Evolutionary conservation across 1,140 invertebrate species (phyloP), one percentile per base, ranked within the genome.

Genomic region (Macrocentrus cingulum): DNA sequence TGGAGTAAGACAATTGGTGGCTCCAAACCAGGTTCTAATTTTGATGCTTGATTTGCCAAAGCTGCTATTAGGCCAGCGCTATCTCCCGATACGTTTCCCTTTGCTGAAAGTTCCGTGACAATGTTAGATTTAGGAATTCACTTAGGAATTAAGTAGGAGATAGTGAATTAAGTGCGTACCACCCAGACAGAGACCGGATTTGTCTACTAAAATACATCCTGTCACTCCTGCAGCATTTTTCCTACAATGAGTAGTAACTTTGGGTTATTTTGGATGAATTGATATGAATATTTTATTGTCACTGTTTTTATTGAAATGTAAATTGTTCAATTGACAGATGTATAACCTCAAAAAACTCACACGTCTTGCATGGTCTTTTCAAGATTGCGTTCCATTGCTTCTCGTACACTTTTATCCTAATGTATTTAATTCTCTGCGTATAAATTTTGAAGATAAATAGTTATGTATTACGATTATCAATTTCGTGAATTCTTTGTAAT

Each of bases 1-100:
- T 78, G 72, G 51, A 81, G 60, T 8, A 65, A 69, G 58, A 81
- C 66, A 50, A 77, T 66, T 16, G 80, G 77, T 15, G 69, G 37
- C 18, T 68, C 66, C 8, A 69, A 71, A 25, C 61, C 59, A 19
- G 76, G 73, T 39, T 81, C 77, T n/a, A 81, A 59, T 65, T 80
- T 77, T 32, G 66, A 69, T 29, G 69, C 77, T 64, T 76, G 67
- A 57, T 77, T 70, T 1, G 76, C 71, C 52, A 81, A 77, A 7
- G 79, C 79, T 42, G 77, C 74, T 61, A 81, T 74, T 46, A 80
- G 62, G 3, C 79, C 79, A 39, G 79, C 73, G 59, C 77, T 79
- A 13, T 79, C 68, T 34, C 66, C 70, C 0, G 77, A 78, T 36
- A 74, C 75, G 58, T 65, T 61, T 11, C 79, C 79, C 62, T 74